phyloP scores from a whole-genome alignment of 2,113 vertebrate genomes.

The Prinia subflava region DNA sequence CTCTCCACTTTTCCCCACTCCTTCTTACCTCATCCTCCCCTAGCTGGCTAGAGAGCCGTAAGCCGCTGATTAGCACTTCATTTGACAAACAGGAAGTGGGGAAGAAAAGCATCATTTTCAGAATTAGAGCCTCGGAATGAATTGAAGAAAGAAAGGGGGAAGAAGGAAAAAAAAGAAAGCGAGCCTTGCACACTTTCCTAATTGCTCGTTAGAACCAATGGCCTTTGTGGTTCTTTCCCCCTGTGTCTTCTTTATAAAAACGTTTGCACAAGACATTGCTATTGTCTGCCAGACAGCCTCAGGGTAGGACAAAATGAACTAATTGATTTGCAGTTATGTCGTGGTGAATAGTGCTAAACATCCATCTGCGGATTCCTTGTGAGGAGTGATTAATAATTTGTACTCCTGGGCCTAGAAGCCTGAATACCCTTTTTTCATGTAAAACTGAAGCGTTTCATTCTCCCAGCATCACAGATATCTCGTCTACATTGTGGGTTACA shows the following conservation, averaged over 20 bases:
- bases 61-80: slow-evolving; percentile 71
- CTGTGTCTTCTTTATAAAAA: slow-evolving; percentile 70
- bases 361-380: slow-evolving; percentile 68
- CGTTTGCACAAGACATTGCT: slow-evolving; percentile 58
- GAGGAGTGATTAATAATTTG: slow-evolving; percentile 73
- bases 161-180: slow-evolving; percentile 58
- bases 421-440: slow-evolving; percentile 70
- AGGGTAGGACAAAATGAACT: slow-evolving; percentile 73
- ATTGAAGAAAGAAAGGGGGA: slow-evolving; percentile 68
- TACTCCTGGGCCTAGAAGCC: slow-evolving; percentile 52
- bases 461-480: slow-evolving; percentile 64
- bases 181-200: slow-evolving; percentile 69
- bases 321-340: slow-evolving; percentile 69
- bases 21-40: slow-evolving; percentile 64
- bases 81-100: slow-evolving; percentile 72
- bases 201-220: slow-evolving; percentile 75
- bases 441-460: slow-evolving; percentile 63
- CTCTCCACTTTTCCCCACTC: slow-evolving; percentile 58
- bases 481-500: slow-evolving; percentile 33
- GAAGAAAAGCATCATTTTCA: slow-evolving; percentile 71
- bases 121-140: slow-evolving; percentile 66
- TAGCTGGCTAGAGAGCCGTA: slow-evolving; percentile 53
- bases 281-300: slow-evolving; percentile 70
- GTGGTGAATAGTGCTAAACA: slow-evolving; percentile 64
- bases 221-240: slow-evolving; percentile 65